Percentiles rank a stretch among this genome's conserved stretches.
phyloP scores from a whole-genome alignment of 2,797 vertebrate species.

The Tapera naevia region DNA sequence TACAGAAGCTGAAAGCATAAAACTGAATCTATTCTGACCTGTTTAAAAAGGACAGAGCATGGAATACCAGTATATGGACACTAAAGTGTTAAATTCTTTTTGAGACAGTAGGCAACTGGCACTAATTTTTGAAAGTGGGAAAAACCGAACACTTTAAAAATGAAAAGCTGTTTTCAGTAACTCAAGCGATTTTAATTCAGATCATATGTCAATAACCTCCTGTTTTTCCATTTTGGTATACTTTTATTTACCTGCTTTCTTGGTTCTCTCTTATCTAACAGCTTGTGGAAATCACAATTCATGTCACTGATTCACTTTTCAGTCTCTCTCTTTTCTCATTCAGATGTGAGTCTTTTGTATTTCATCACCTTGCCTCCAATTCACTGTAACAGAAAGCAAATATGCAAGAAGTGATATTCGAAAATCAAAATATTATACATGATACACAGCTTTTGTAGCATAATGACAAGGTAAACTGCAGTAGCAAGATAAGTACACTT shows the following conservation, averaged over 20 bases:
- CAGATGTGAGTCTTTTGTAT: not conserved
- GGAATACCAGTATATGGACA: not conserved
- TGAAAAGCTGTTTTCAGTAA: not conserved
- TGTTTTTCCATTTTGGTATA: not conserved
- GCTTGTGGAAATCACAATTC: not conserved
- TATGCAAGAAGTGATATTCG: not conserved
- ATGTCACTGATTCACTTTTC: not conserved
- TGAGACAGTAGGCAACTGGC: not conserved
- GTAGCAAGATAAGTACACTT: not conserved
- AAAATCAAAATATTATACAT: not conserved
- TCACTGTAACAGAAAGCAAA: not conserved
- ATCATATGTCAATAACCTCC: not conserved
- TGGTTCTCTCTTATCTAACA: not conserved
- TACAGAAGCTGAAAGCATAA: not conserved
- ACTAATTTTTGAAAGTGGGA: not conserved
- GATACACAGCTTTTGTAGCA: not conserved
- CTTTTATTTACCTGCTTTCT: not conserved
- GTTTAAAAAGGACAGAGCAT: not conserved
- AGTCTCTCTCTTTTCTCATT: not conserved
- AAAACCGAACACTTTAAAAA: not conserved
- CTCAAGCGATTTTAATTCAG: not conserved
- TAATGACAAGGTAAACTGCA: not conserved
- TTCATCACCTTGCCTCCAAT: not conserved
- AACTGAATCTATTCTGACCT: not conserved
- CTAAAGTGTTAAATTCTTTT: not conserved